These are phyloP conservation scores for Pelosia muscerda DNA, from an alignment of 2,888 invertebrate species.

Conservation along the genomic window DNA sequence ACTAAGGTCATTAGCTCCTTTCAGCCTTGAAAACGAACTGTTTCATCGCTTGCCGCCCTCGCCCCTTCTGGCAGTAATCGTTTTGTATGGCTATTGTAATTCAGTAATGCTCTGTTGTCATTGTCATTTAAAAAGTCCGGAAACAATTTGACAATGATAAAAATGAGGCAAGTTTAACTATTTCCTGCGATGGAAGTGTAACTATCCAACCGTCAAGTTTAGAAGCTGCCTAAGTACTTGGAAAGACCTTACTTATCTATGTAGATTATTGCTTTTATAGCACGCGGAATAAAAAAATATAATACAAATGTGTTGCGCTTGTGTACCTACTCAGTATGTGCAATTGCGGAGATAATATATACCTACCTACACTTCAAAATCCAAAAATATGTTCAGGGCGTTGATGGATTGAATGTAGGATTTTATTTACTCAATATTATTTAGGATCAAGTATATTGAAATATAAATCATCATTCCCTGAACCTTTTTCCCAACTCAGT, in stretches of 20 bases:
- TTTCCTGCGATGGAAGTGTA: constrained; percentile 37
- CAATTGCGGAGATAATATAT: too few relatives aligned
- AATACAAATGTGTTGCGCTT: not conserved
- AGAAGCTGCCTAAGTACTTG: not conserved
- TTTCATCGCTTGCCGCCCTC: constrained; percentile 44
- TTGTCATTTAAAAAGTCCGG: constrained; percentile 41
- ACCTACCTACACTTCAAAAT: too few relatives aligned
- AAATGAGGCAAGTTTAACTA: constrained; percentile 40
- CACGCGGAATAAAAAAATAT: not conserved
- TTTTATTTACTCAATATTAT: too few relatives aligned
- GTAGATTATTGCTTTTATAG: not conserved
- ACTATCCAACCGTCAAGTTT: not conserved
- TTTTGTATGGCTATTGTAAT: constrained; percentile 46
- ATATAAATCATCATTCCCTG: too few relatives aligned
- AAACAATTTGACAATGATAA: constrained; percentile 43
- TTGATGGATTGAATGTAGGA: too few relatives aligned
- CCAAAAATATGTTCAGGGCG: too few relatives aligned
- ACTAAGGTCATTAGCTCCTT: constrained; percentile 57
- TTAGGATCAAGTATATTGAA: too few relatives aligned
- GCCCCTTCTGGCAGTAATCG: constrained; percentile 45
- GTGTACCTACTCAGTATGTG: not conserved
- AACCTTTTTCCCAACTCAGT: too few relatives aligned
- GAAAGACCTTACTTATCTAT: not conserved
- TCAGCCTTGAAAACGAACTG: constrained; percentile 46
- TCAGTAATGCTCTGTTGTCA: constrained; percentile 41